Evolutionary conservation across 2,888 invertebrate species (phyloP), one percentile per base, ranked within the genome.

Genomic region (Lasioglossum villosulum): DNA sequence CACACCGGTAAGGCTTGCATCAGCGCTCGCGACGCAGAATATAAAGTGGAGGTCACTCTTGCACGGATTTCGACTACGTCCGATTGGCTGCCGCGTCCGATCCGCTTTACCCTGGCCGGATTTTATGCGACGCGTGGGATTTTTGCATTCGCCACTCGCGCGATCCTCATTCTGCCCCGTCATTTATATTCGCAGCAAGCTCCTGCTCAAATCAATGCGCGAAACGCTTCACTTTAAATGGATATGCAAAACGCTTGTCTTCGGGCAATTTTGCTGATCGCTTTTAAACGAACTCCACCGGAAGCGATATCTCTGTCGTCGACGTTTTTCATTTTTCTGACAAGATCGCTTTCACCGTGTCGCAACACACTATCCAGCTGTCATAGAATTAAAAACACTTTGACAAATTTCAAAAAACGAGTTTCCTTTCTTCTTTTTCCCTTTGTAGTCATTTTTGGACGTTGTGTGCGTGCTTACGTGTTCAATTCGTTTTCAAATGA

Each of bases 11-110:
- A 83, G 90, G 87, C 92, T 91, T 92, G 92, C 92, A 93, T 93
- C 93, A 93, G 93, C 93, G 90, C 73, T 90, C 89, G 89, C 89
- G 84, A 84, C 86, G 86, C 86, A 83, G 93, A 93, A 93, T 93
- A 93, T 93, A 93, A 93, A 93, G 88, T 88, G 88, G 90, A 86
- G 91, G 91, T 92, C 91, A 91, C 87, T 92, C 83, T 75, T 75
- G 80, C 45, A 63, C 80, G 88, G 89, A 90, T 91, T 91, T 91
- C 88, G 74, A 84, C 71, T 78, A 68, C 30, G 78, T 76, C 74
- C 83, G 82, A 88, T 86, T 85, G 84, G 82, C 68, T 76, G 68
- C 59, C 63, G 72, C 72, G 73, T 72, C 77, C 82, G 45, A 45
- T 52, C 68, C 56, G 66, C 68, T 80, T 78, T 79, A 70, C 79